These are phyloP conservation scores for Pseudorasbora parva DNA, from an alignment of 2,113 vertebrate species.

Conservation along the genomic window DNA sequence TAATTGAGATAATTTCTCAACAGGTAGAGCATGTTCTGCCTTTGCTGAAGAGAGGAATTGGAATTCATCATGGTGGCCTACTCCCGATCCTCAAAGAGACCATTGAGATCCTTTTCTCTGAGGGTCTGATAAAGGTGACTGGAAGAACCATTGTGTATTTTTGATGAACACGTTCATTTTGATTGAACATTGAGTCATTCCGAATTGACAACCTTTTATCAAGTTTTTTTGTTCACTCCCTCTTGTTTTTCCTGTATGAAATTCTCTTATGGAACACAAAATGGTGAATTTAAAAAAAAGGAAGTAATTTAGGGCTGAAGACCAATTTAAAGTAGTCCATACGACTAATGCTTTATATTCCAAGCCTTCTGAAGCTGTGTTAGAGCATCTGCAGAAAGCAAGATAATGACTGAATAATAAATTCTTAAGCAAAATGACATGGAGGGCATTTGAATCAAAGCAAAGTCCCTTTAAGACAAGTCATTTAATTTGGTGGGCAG, in stretches of 20 bases:
- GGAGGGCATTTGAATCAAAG: background rate
- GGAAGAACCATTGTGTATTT: background rate
- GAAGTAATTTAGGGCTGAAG: background rate
- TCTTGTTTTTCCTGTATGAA: background rate
- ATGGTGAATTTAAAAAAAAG: no score
- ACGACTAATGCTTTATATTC: background rate
- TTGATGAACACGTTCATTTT: background rate
- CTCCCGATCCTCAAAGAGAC: conserved; percentile 98
- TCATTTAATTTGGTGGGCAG: no score
- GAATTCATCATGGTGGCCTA: conserved; percentile 96
- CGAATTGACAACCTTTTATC: background rate
- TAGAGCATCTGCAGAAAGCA: background rate
- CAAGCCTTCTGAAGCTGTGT: background rate
- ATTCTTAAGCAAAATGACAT: background rate
- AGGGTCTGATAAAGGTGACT: conserved; percentile 93
- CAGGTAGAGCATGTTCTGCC: conserved; percentile 85
- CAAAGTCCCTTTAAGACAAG: no score
- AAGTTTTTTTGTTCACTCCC: background rate
- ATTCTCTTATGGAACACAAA: background rate
- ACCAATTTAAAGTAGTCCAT: background rate
- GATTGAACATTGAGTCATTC: background rate
- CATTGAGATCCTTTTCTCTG: conserved; percentile 98
- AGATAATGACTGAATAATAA: no score
- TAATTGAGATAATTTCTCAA: background rate
- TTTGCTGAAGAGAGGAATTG: conserved; percentile 93